Percentiles rank a stretch among this genome's conserved stretches.
Evolutionary conservation across 2,797 vertebrate species (phyloP).

Genomic region (Lacerta viridis): DNA sequence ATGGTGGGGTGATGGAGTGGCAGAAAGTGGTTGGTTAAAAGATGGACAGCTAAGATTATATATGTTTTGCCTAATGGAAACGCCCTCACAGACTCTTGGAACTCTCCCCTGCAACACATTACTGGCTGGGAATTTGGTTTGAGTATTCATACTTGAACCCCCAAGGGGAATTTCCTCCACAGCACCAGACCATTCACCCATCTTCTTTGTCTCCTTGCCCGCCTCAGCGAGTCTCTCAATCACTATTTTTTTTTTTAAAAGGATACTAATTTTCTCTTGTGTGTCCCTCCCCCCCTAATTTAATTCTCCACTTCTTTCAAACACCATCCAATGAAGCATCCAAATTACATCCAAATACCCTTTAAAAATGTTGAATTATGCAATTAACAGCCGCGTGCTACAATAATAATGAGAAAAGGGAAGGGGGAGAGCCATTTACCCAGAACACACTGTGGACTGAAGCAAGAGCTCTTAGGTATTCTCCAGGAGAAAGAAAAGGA

Average conservation of each 20-base stretch:
- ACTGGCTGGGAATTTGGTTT: too few species aligned
- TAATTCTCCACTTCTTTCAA: conserved; percentile 78
- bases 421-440: conserved; percentile 37
- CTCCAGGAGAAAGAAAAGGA: not conserved
- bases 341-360: conserved; percentile 81
- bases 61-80: too few species aligned
- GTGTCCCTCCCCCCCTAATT: conserved; percentile 76
- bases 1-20: too few species aligned
- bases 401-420: conserved; percentile 36
- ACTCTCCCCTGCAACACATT: too few species aligned
- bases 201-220: fast-evolving
- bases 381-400: conserved; percentile 50
- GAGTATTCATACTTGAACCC: too few species aligned
- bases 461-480: not conserved
- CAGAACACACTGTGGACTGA: fast-evolving
- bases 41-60: too few species aligned
- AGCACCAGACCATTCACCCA: too few species aligned
- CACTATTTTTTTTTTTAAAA: conserved; percentile 65
- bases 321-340: conserved; percentile 78
- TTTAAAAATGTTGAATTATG: conserved; percentile 76
- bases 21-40: too few species aligned
- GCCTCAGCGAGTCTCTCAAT: conserved; percentile 49
- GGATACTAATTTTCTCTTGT: conserved; percentile 77
- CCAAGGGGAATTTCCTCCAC: too few species aligned
- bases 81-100: too few species aligned